phyloP scores from a whole-genome alignment of 2,888 invertebrate species.

The Brachyptera putata region DNA sequence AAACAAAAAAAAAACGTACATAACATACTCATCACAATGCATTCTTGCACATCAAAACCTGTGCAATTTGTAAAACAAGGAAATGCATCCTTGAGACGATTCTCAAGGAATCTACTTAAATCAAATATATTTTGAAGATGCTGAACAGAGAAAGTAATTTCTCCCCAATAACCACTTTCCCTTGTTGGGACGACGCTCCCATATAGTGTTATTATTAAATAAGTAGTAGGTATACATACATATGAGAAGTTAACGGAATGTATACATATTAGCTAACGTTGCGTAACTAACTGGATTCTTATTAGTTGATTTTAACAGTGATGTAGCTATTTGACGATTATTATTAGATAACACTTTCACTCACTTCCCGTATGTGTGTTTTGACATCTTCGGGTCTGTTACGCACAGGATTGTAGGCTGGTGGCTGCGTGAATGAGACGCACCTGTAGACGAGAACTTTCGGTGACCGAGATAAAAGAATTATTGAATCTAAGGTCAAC shows the following conservation, averaged over 20 bases:
- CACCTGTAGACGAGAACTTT: not conserved
- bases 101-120: constrained; percentile 9
- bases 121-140: constrained; percentile 21
- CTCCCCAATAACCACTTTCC: constrained; percentile 18
- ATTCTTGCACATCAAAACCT: too few species aligned
- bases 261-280: constrained; percentile 12
- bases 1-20: too few species aligned
- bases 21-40: too few species aligned
- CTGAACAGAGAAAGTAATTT: constrained; percentile 16
- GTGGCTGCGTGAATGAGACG: not conserved
- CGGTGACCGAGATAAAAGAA: not conserved
- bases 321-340: constrained; percentile 13
- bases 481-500: constrained; percentile 1
- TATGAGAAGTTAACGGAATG: not conserved
- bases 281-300: constrained; percentile 19
- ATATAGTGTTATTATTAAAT: not conserved
- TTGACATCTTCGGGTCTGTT: constrained; percentile 3
- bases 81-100: constrained; percentile 15
- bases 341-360: constrained; percentile 16
- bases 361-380: constrained; percentile 8
- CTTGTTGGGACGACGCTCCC: constrained; percentile 8
- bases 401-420: constrained; percentile 4
- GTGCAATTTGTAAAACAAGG: too few species aligned
- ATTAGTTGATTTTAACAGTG: constrained; percentile 15
- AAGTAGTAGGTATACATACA: not conserved